phyloP scores from a whole-genome alignment of 2,888 invertebrate genomes.

The Amphiduros pacificus region DNA sequence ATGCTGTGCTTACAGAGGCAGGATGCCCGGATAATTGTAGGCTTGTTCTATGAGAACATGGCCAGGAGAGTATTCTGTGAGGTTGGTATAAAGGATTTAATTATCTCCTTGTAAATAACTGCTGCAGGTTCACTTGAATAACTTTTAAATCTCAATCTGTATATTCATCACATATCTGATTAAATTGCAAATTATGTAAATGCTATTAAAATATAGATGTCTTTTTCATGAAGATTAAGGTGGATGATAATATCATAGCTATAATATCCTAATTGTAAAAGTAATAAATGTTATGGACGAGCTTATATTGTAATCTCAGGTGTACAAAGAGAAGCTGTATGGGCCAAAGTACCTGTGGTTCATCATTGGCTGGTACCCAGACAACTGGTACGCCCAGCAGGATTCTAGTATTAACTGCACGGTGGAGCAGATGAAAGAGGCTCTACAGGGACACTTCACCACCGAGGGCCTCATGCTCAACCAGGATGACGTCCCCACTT shows the following conservation, averaged over 20 bases:
- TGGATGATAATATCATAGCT: not conserved
- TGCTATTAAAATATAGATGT: not conserved
- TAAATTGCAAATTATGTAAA: not conserved
- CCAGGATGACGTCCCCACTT: slow-evolving; percentile 80
- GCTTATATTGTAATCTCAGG: slow-evolving; percentile 45
- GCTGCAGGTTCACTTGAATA: too few relatives aligned
- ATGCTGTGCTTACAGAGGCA: slow-evolving; percentile 70
- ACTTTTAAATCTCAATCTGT: too few relatives aligned
- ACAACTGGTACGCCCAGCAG: slow-evolving; percentile 81
- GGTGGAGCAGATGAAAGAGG: slow-evolving; percentile 86
- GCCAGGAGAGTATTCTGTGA: slow-evolving; percentile 89
- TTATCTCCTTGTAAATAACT: too few relatives aligned
- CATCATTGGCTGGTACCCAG: slow-evolving; percentile 96
- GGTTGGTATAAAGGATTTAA: slow-evolving; percentile 12
- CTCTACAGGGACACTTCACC: slow-evolving; percentile 96
- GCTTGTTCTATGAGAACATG: slow-evolving; percentile 96
- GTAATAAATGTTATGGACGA: too few relatives aligned
- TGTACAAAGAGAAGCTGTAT: slow-evolving; percentile 86
- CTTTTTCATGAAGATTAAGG: not conserved
- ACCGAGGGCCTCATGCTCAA: slow-evolving; percentile 99
- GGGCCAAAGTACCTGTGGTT: slow-evolving; percentile 98
- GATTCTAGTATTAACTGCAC: slow-evolving; percentile 75
- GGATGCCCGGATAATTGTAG: slow-evolving; percentile 97
- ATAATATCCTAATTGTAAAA: too few relatives aligned
- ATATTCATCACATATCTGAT: not conserved